These are phyloP conservation scores for Paralichthys olivaceus DNA, from an alignment of 2,113 vertebrate species.

Conservation along the genomic window DNA sequence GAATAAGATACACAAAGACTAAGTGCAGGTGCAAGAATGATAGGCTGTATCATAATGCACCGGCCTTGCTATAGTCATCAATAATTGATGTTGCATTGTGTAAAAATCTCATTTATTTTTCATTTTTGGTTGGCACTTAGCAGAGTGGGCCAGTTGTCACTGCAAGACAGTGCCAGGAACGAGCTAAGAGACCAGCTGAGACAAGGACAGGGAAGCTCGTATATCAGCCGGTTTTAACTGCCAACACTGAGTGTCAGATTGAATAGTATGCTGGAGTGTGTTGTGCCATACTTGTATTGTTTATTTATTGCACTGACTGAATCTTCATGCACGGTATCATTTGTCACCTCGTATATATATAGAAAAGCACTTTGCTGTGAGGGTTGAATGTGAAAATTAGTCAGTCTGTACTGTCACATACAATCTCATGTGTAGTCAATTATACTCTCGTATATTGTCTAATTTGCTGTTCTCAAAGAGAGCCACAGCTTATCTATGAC, in stretches of 20 bases:
- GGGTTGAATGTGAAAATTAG: not conserved
- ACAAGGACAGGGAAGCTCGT: not conserved
- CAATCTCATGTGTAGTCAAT: not conserved
- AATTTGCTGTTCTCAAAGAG: not conserved
- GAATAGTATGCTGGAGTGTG: not conserved
- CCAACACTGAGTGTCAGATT: slow-evolving; percentile 18
- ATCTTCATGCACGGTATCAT: slow-evolving; percentile 18
- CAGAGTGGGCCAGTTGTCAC: slow-evolving; percentile 29
- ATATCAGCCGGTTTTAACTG: slow-evolving; percentile 26
- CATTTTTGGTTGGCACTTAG: slow-evolving; percentile 54
- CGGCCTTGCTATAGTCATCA: slow-evolving; percentile 41
- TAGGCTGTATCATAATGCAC: slow-evolving; percentile 29
- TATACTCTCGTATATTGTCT: not conserved
- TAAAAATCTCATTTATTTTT: slow-evolving; percentile 65
- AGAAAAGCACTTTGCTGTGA: slow-evolving; percentile 7
- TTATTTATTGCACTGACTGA: slow-evolving; percentile 32
- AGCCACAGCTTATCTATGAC: slow-evolving; percentile 4
- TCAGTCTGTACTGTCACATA: not conserved
- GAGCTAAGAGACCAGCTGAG: slow-evolving; percentile 19
- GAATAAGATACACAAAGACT: slow-evolving; percentile 25
- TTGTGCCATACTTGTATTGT: slow-evolving; percentile 12
- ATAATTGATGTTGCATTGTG: slow-evolving; percentile 56
- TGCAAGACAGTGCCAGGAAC: not conserved
- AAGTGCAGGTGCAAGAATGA: slow-evolving; percentile 48
- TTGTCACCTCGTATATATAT: slow-evolving; percentile 38